A percentile compares a stretch with the other conserved stretches of the same genome.
These are phyloP conservation scores for Pelmatolapia mariae DNA, from an alignment of 2,113 vertebrate genomes.

Conservation along the genomic window DNA sequence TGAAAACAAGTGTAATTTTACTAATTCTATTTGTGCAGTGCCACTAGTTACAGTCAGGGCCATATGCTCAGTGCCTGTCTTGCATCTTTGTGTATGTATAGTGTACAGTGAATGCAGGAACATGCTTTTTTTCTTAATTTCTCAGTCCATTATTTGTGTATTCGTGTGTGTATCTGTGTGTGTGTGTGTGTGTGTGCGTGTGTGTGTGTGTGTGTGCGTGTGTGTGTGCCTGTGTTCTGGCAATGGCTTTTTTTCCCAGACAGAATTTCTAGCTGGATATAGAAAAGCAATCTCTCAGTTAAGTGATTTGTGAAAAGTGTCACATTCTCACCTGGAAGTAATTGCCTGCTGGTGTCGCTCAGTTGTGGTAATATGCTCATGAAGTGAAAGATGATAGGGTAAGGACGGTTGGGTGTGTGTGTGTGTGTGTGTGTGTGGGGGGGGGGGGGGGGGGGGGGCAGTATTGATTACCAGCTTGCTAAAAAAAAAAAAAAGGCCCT, in stretches of 20 bases:
- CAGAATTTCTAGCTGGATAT: slow-evolving; percentile 23
- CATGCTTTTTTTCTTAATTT: neutral
- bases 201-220: neutral
- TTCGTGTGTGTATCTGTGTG: neutral
- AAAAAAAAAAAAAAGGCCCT: neutral
- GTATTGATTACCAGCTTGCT: neutral
- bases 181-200: neutral
- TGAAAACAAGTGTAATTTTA: neutral
- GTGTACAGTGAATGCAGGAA: neutral
- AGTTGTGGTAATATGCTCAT: slow-evolving; percentile 21
- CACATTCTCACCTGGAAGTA: slow-evolving; percentile 51
- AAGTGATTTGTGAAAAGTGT: slow-evolving; percentile 60
- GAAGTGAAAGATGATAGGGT: neutral
- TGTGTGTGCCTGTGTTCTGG: neutral
- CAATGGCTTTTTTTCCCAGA: neutral
- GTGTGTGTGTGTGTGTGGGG: no score
- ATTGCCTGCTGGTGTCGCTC: slow-evolving; percentile 44
- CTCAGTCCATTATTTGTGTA: neutral
- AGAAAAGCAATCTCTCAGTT: slow-evolving; percentile 45
- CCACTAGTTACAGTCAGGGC: neutral
- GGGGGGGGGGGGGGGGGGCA: no score
- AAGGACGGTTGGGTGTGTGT: neutral
- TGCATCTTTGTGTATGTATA: neutral
- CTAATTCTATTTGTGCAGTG: neutral
- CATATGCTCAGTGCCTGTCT: neutral